Conservation (phyloP, 1,140 invertebrate genomes). For the Ephestia elutella region DNA sequence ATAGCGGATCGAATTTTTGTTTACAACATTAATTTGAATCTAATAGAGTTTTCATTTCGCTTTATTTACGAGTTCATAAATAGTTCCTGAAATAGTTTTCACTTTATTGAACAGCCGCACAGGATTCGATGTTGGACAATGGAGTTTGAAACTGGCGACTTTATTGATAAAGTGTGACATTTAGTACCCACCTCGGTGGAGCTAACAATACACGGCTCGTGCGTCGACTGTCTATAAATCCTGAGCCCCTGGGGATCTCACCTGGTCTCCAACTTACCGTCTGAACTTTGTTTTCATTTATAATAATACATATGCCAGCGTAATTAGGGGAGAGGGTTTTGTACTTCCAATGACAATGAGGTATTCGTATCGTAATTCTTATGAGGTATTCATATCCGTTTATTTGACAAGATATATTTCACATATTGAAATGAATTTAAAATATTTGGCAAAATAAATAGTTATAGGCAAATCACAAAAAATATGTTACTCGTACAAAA, state of each 20-base stretch:
- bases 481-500: too few relatives aligned
- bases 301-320: too few relatives aligned
- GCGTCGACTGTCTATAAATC: conserved; percentile 28
- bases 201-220: background rate
- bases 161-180: conserved; percentile 19
- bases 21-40: background rate
- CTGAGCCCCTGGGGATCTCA: conserved; percentile 9
- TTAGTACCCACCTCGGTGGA: conserved; percentile 15
- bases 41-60: background rate
- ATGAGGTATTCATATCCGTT: too few relatives aligned
- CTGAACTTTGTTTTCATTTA: background rate
- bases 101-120: background rate
- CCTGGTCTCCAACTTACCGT: background rate
- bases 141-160: background rate
- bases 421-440: too few relatives aligned
- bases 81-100: background rate
- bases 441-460: too few relatives aligned
- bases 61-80: background rate
- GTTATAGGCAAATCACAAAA: too few relatives aligned
- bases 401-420: too few relatives aligned
- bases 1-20: background rate
- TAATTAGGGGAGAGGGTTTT: too few relatives aligned
- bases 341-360: too few relatives aligned
- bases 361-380: too few relatives aligned
- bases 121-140: background rate